Evolutionary conservation across 2,888 invertebrate species (phyloP).

Genomic region (Eurytoma adleriae): DNA sequence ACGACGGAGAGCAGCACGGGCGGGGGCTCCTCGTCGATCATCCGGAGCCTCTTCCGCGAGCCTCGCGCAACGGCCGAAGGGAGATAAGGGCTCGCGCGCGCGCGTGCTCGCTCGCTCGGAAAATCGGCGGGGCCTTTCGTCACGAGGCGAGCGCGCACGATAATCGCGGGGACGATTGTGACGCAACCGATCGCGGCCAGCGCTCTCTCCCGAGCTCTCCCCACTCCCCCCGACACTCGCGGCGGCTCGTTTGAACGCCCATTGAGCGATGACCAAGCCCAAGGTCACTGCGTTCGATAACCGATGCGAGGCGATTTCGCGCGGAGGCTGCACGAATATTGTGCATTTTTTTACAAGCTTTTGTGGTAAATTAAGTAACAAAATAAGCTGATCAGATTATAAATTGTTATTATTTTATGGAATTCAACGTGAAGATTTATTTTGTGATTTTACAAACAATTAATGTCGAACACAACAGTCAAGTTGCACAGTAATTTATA

Average conservation of each 20-base stretch:
- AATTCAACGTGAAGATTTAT: background rate
- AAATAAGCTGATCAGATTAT: too few relatives aligned
- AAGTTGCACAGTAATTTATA: too few relatives aligned
- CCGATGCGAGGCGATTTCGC: background rate
- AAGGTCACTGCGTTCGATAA: background rate
- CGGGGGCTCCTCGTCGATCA: background rate
- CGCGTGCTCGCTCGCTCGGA: conserved; percentile 34
- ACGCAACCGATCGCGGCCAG: conserved; percentile 19
- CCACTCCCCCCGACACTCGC: conserved; percentile 16
- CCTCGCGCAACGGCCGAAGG: conserved; percentile 18
- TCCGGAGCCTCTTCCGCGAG: conserved; percentile 20
- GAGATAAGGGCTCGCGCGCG: conserved; percentile 39
- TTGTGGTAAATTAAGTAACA: too few relatives aligned
- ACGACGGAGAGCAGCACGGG: background rate
- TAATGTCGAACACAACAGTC: too few relatives aligned
- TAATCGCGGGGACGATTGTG: background rate
- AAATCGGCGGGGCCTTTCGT: conserved; percentile 22
- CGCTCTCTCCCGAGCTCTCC: conserved; percentile 16
- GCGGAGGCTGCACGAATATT: background rate
- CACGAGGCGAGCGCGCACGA: background rate
- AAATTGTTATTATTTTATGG: too few relatives aligned
- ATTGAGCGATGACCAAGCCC: background rate
- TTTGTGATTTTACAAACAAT: too few relatives aligned
- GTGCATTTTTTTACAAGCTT: background rate
- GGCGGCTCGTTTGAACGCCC: conserved; percentile 35